Base-by-base conservation (phyloP, 2,113 vertebrate genomes). In the Poeciliopsis prolifica region DNA sequence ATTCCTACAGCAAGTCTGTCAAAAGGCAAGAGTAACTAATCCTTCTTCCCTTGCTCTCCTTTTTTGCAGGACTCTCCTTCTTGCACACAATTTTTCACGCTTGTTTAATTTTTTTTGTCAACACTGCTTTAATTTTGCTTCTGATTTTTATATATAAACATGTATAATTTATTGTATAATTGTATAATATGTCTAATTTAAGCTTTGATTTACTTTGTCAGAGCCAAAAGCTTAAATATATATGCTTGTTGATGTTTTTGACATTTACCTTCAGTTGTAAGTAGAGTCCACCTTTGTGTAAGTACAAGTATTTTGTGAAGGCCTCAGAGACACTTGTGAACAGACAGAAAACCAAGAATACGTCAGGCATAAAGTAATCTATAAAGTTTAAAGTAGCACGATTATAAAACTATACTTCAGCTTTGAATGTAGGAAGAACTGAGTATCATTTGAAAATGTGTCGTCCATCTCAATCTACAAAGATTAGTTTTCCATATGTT, bases 21-120 rank as follows among this genome's bases (percentile, higher is more conserved):
- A 88, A 83, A 91, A 90, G 87, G 83, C 80, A 88, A 88, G 84
- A 89, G 77, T 89, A 89, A 89, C 89, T 88, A 89, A 92, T 92
- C 80, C 65, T 81, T 88, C 85, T 87, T 72, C 66, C 31, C 22
- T 70, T 63, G 72, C 69, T 69, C 70, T 71, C 67, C 40, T 70
- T 74, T 35, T 78, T 80, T 70, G 79, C 71, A 70, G 60, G 61
- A 65, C 70, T 78, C 44, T 42, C 26, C 33, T 17, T 48, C 70
- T 77, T 26, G 64, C 64, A 29, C 60, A 28, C 72, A 74, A 65
- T 88, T 83, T 80, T 58, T 87, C 78, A 87, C 70, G 74, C 79
- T 86, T 63, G 29, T 78, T 48, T 6, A 4, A 78, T 79, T 82
- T 73, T 63, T 42, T 75, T 33, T n/a, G 31, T 73, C 60, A 61